Evolutionary conservation across 2,113 vertebrate genomes (phyloP).

Genomic region (Synchiropus splendidus): DNA sequence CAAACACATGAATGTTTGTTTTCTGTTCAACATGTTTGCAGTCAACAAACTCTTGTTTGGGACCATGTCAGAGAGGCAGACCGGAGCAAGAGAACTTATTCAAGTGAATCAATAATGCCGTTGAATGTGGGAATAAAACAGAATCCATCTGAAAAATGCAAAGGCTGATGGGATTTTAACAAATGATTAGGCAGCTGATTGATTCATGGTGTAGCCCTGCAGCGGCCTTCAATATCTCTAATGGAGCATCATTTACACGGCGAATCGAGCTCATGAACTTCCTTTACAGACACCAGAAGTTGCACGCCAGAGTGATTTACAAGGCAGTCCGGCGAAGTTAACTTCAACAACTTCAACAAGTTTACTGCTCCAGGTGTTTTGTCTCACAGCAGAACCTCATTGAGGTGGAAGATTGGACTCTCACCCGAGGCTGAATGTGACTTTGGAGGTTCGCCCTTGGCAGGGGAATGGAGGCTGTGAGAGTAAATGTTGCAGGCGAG

Average conservation of each 20-base stretch:
- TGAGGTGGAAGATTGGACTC: slow-evolving; percentile 13
- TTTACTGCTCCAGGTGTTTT: slow-evolving; percentile 8
- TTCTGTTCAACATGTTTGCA: neutral
- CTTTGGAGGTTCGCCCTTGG: slow-evolving; percentile 35
- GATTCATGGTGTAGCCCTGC: too few species aligned
- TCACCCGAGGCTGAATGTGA: slow-evolving; percentile 40
- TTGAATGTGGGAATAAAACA: too few species aligned
- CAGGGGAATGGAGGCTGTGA: slow-evolving; percentile 26
- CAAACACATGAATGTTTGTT: too few species aligned
- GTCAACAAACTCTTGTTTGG: too few species aligned
- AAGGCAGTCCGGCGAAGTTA: slow-evolving; percentile 15
- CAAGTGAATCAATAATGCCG: neutral
- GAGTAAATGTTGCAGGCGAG: slow-evolving; percentile 24
- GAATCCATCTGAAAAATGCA: too few species aligned
- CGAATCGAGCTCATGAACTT: too few species aligned
- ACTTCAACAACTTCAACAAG: slow-evolving; percentile 9
- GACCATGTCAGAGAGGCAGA: neutral
- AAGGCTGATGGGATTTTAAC: too few species aligned
- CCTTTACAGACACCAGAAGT: too few species aligned
- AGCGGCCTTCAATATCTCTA: too few species aligned
- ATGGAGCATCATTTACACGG: too few species aligned
- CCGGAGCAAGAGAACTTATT: neutral
- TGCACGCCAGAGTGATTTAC: slow-evolving; percentile 7
- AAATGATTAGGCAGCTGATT: too few species aligned
- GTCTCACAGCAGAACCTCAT: slow-evolving; percentile 1